A percentile compares a stretch with the other conserved stretches of the same genome.
Conservation (phyloP, 2,888 invertebrate genomes). For the Apoda limacodes region DNA sequence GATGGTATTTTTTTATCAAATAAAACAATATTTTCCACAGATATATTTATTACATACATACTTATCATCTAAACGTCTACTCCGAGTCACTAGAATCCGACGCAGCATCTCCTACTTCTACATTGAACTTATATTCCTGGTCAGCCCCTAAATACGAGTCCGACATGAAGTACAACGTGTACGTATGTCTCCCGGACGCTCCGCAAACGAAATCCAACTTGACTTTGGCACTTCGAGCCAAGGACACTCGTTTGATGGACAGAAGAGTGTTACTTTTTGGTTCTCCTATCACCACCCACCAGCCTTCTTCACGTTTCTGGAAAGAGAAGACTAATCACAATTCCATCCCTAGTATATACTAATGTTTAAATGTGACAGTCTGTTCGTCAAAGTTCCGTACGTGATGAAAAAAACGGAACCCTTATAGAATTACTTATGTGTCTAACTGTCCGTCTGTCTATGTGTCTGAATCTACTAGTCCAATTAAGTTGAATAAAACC, state of each 20-base stretch:
- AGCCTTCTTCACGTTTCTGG: constrained; percentile 91
- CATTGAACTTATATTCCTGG: constrained; percentile 96
- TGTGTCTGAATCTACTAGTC: too few species aligned
- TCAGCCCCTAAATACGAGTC: constrained; percentile 99
- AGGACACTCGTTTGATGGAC: constrained; percentile 95
- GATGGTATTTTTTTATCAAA: too few species aligned
- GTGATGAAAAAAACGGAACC: too few species aligned
- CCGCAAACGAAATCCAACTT: constrained; percentile 95
- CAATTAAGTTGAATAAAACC: too few species aligned
- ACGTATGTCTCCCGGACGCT: constrained; percentile 86
- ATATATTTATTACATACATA: too few species aligned
- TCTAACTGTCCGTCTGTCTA: too few species aligned
- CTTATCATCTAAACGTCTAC: too few species aligned
- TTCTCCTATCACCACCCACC: constrained; percentile 99
- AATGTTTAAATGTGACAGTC: not conserved
- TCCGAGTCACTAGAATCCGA: constrained; percentile 37
- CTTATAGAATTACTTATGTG: too few species aligned
- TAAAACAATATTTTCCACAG: too few species aligned
- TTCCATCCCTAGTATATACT: not conserved
- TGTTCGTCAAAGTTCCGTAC: too few species aligned
- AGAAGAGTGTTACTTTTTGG: constrained; percentile 93
- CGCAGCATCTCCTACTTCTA: constrained; percentile 76
- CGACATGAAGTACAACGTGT: constrained; percentile 98
- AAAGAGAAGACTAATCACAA: too few species aligned
- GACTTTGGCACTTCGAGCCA: constrained; percentile 90